These are phyloP conservation scores for Tenualosa thibaudeaui DNA, from an alignment of 2,797 vertebrate species.

Conservation along the genomic window DNA sequence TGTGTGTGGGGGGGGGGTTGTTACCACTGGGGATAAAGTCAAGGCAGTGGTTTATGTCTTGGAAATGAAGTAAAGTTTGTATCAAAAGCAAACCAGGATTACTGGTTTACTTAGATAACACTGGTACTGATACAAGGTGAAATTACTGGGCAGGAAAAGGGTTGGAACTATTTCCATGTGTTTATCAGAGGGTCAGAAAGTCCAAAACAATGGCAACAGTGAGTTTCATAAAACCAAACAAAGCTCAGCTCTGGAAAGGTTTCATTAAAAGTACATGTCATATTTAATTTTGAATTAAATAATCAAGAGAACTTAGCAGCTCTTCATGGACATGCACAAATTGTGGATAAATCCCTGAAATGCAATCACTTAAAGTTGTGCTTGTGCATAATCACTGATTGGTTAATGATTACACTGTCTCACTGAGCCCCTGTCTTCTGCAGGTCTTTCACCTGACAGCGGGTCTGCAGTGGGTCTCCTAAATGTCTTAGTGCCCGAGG, in stretches of 20 bases:
- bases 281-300: neutral
- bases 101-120: neutral
- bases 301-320: neutral
- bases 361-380: neutral
- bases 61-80: neutral
- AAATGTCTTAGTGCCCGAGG: neutral
- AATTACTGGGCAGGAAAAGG: neutral
- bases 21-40: neutral
- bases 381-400: neutral
- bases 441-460: neutral
- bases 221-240: neutral
- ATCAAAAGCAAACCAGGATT: neutral
- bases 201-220: neutral
- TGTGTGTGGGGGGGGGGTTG: neutral
- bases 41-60: neutral
- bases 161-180: neutral
- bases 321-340: neutral
- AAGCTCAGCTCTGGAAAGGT: neutral
- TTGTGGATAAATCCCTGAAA: neutral
- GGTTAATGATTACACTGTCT: slow-evolving; percentile 1
- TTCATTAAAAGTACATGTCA: neutral
- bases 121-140: neutral
- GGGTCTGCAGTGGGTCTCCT: neutral
- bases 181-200: slow-evolving; percentile 6
- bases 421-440: neutral